Percentiles rank a stretch among this genome's conserved stretches.
These are phyloP conservation scores for Aythya baeri DNA, from an alignment of 2,113 vertebrate species.

Conservation along the genomic window DNA sequence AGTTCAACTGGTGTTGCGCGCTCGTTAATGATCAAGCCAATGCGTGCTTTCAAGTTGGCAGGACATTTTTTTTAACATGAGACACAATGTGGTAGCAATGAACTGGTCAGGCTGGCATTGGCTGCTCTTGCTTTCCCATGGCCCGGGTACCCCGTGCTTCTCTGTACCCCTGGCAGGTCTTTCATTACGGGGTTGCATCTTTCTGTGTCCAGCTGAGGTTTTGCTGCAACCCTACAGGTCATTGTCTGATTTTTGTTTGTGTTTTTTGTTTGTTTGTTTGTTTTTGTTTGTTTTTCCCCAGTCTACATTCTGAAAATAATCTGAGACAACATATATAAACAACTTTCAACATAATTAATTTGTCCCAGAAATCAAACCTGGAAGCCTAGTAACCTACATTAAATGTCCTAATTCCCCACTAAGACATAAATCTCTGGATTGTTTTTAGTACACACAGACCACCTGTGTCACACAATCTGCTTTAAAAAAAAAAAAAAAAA, in stretches of 20 bases:
- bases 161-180: not conserved
- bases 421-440: not conserved
- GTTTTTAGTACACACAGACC: not conserved
- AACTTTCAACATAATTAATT: not conserved
- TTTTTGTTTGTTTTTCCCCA: not conserved
- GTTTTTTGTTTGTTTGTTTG: not conserved
- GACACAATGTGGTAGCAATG: too few relatives aligned
- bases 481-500: not conserved
- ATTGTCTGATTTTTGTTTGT: not conserved
- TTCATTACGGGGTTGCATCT: not conserved
- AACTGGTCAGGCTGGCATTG: not conserved
- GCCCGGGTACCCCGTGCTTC: not conserved
- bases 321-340: not conserved
- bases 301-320: not conserved
- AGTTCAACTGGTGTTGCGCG: not conserved
- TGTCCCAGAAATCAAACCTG: not conserved
- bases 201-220: not conserved
- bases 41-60: not conserved
- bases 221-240: not conserved
- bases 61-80: not conserved
- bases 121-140: accelerated
- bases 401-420: not conserved
- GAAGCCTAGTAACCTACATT: not conserved
- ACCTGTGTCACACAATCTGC: not conserved
- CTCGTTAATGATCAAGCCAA: not conserved